phyloP scores from a whole-genome alignment of 2,797 vertebrate species.

The Phrynocephalus vlangalii region DNA sequence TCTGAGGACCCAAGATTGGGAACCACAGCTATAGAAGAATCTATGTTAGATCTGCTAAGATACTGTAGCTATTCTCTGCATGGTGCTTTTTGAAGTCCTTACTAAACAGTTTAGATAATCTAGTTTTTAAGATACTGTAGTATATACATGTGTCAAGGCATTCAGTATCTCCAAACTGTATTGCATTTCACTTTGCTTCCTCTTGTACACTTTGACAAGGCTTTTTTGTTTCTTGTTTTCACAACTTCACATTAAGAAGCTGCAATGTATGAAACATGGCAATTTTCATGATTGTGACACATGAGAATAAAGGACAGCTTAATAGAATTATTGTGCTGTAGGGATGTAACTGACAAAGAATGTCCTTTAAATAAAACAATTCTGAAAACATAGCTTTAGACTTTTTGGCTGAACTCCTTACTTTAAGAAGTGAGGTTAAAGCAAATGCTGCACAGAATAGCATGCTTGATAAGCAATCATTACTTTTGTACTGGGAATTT shows the following conservation, averaged over 20 bases:
- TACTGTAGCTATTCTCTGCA: slow-evolving; percentile 7
- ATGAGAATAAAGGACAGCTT: background rate
- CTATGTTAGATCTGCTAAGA: background rate
- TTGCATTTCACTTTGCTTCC: slow-evolving; percentile 8
- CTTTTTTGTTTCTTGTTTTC: slow-evolving; percentile 7
- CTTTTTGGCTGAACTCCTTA: background rate
- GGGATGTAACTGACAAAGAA: background rate
- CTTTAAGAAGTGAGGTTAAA: slow-evolving; percentile 1
- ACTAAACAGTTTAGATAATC: slow-evolving; percentile 29
- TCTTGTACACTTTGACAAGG: slow-evolving; percentile 1
- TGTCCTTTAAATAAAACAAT: background rate
- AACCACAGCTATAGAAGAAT: background rate
- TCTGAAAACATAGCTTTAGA: slow-evolving; percentile 16
- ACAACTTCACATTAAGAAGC: slow-evolving; percentile 6
- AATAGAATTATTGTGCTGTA: background rate
- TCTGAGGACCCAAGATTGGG: too few species aligned
- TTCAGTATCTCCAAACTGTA: slow-evolving; percentile 35
- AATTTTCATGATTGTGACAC: background rate
- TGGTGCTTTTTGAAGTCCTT: slow-evolving; percentile 19
- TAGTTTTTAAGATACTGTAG: background rate
- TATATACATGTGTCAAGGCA: slow-evolving; percentile 40
- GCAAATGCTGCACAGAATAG: background rate
- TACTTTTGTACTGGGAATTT: slow-evolving; percentile 25
- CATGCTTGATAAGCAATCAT: too few species aligned
- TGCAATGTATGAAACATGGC: background rate